A percentile compares a stretch with the other conserved stretches of the same genome.
Conservation (phyloP, 2,888 invertebrate species). For the Erynnis tages region DNA sequence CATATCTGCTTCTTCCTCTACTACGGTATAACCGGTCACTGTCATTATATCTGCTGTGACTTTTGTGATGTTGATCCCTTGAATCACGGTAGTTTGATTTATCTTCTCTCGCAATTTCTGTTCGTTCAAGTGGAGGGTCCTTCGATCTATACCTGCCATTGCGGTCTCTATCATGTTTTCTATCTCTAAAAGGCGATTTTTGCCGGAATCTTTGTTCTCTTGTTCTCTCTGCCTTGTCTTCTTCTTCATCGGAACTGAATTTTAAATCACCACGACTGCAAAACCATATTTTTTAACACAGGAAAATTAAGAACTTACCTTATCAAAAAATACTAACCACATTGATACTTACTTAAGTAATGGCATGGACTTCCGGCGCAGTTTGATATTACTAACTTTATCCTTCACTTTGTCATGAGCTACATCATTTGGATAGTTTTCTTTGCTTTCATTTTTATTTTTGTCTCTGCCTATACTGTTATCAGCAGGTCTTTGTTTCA, state of each 20-base stretch:
- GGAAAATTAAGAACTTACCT: neutral
- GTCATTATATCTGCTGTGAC: conserved; percentile 37
- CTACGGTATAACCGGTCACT: conserved; percentile 40
- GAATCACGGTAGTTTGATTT: conserved; percentile 19
- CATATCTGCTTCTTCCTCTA: conserved; percentile 45
- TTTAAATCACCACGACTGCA: conserved; percentile 10
- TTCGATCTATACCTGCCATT: neutral
- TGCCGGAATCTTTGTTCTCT: conserved; percentile 37
- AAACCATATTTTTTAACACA: neutral
- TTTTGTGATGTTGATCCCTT: conserved; percentile 33
- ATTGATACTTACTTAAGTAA: conserved; percentile 42
- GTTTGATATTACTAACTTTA: conserved; percentile 39
- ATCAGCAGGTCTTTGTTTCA: neutral
- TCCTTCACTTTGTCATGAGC: neutral
- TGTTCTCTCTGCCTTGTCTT: conserved; percentile 30
- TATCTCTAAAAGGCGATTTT: conserved; percentile 25
- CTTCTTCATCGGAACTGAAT: conserved; percentile 58
- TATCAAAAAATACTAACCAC: too few relatives aligned
- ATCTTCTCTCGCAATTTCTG: conserved; percentile 6
- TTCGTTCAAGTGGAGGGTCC: neutral
- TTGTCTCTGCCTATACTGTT: conserved; percentile 24
- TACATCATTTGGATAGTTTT: neutral
- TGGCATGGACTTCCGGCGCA: conserved; percentile 59
- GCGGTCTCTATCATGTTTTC: conserved; percentile 1
- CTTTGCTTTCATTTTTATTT: conserved; percentile 19